Conservation (phyloP, 2,888 invertebrate genomes). For the Ormyrus rosae region DNA sequence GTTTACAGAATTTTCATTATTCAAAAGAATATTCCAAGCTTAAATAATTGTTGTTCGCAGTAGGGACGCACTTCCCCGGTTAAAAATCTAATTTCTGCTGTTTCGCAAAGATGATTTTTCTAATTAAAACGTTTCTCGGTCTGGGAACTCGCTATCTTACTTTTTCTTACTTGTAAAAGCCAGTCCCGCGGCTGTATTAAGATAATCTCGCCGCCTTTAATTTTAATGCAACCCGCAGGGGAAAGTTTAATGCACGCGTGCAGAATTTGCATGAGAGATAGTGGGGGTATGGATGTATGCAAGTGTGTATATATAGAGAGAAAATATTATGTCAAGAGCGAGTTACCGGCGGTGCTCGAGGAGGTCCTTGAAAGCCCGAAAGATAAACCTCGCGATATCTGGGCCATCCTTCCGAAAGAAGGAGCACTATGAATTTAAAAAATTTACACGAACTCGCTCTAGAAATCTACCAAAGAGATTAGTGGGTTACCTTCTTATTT, state of each 20-base stretch:
- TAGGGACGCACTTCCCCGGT: too few relatives aligned
- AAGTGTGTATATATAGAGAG: not conserved
- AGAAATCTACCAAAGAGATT: too few relatives aligned
- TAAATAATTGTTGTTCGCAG: too few relatives aligned
- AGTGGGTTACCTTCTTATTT: too few relatives aligned
- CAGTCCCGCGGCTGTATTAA: conserved; percentile 5
- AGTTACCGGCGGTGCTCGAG: conserved; percentile 3
- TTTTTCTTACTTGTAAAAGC: not conserved
- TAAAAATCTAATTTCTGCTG: not conserved
- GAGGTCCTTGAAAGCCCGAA: conserved; percentile 28
- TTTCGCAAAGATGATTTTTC: conserved; percentile 6
- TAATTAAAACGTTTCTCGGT: not conserved
- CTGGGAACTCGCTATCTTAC: not conserved
- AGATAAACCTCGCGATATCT: conserved; percentile 41
- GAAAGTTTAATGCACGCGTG: conserved; percentile 40
- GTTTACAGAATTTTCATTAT: too few relatives aligned
- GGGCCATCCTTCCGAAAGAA: not conserved
- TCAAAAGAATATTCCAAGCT: too few relatives aligned
- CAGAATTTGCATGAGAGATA: conserved; percentile 43
- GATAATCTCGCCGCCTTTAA: conserved; percentile 42
- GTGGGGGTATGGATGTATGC: not conserved
- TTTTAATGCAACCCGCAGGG: conserved; percentile 34
- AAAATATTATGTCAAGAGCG: conserved; percentile 35
- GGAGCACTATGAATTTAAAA: not conserved
- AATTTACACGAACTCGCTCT: not conserved